phyloP scores from a whole-genome alignment of 1,140 invertebrate species.

The Tyrophagus putrescentiae region DNA sequence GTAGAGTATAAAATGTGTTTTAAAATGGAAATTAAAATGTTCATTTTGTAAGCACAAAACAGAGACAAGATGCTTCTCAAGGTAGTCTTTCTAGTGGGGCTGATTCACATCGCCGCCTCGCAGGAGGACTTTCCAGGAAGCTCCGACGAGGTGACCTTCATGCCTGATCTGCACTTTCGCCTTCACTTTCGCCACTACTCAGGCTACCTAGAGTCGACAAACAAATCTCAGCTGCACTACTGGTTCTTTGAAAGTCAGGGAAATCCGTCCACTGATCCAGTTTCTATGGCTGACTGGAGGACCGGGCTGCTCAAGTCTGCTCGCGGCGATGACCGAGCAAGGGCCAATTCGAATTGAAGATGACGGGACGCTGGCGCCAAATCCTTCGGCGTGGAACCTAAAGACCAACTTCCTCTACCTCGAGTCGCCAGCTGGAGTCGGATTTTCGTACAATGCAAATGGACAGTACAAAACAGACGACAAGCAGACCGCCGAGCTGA shows the following conservation, averaged over 20 bases:
- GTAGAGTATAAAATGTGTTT: no score
- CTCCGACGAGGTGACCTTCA: conserved; percentile 26
- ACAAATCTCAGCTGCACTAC: conserved; percentile 28
- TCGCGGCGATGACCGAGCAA: conserved; percentile 38
- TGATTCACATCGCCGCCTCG: background rate
- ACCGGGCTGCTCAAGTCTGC: conserved; percentile 41
- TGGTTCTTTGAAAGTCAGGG: conserved; percentile 39
- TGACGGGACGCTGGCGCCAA: conserved; percentile 34
- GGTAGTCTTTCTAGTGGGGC: background rate
- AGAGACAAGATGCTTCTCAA: background rate
- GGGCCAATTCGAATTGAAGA: conserved; percentile 38
- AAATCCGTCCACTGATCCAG: conserved; percentile 36
- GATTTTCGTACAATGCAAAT: conserved; percentile 40
- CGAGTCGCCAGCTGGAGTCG: conserved; percentile 42
- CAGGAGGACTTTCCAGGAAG: background rate
- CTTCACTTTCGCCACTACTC: conserved; percentile 30
- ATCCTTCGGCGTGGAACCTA: conserved; percentile 39
- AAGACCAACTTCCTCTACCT: conserved; percentile 60
- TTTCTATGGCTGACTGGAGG: conserved; percentile 45
- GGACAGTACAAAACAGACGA: conserved; percentile 39
- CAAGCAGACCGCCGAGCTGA: conserved; percentile 33
- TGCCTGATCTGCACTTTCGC: conserved; percentile 28
- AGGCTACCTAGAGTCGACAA: conserved; percentile 29
- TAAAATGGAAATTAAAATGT: no score
- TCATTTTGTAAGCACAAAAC: no score